Evolutionary conservation across 2,888 invertebrate species (phyloP).

Genomic region (Catocala nupta): DNA sequence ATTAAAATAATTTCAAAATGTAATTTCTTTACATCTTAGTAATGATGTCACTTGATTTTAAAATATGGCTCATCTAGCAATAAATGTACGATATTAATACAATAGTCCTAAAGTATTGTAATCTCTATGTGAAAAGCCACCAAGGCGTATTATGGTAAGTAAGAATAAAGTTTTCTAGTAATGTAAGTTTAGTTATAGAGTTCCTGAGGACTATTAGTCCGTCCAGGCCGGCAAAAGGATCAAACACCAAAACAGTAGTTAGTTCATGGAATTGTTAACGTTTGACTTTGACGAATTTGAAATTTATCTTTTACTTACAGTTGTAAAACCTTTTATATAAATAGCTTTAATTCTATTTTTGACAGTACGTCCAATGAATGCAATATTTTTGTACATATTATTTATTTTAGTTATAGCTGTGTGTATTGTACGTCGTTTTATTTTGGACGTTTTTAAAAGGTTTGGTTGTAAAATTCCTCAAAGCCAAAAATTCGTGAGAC

Average conservation of each 20-base stretch:
- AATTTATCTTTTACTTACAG: slow-evolving; percentile 16
- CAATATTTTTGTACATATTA: slow-evolving; percentile 23
- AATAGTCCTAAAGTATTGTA: slow-evolving; percentile 3
- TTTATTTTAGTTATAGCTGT: slow-evolving; percentile 8
- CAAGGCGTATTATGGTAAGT: slow-evolving; percentile 6
- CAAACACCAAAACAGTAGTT: slow-evolving; percentile 86
- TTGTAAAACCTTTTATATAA: background rate
- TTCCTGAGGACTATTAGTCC: slow-evolving; percentile 84
- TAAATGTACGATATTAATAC: background rate
- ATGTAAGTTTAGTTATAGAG: slow-evolving; percentile 68
- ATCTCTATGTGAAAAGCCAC: slow-evolving; percentile 7
- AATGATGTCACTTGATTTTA: background rate
- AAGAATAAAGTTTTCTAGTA: slow-evolving; percentile 25
- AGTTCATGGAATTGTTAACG: slow-evolving; percentile 65
- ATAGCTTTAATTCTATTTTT: background rate
- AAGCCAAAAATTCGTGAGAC: slow-evolving; percentile 34
- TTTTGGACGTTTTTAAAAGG: background rate
- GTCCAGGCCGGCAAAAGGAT: slow-evolving; percentile 83
- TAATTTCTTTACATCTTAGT: too few relatives aligned
- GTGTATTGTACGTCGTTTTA: background rate
- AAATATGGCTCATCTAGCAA: background rate
- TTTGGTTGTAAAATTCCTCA: slow-evolving; percentile 36
- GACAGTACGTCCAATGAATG: slow-evolving; percentile 7
- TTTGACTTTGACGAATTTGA: slow-evolving; percentile 66
- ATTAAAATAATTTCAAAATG: too few relatives aligned